Conservation (phyloP, 92 coral and sea anemone species). For the Diadumene lineata region DNA sequence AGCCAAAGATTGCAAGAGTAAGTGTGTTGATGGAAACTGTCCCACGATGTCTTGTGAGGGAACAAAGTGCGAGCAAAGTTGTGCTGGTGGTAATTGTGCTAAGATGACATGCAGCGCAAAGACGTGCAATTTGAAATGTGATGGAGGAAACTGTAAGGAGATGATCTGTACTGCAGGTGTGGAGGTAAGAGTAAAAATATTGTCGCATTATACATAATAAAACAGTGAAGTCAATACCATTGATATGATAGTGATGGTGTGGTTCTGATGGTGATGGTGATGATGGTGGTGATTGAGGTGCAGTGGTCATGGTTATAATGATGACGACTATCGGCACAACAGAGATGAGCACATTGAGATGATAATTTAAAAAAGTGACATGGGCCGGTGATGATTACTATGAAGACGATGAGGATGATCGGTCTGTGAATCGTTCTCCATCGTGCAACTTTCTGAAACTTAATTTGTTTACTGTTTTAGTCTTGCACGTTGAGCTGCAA, state of each 20-base stretch:
- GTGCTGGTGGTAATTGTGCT: conserved; percentile 51
- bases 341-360: no score
- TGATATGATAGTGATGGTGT: no score
- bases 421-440: not conserved
- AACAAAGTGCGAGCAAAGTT: conserved; percentile 40
- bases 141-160: conserved; percentile 41
- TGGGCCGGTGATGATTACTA: no score
- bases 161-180: conserved; percentile 47
- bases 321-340: no score
- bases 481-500: conserved; percentile 49
- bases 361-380: no score
- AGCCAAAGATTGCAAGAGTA: conserved; percentile 43
- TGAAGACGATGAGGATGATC: no score
- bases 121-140: conserved; percentile 46
- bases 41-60: conserved; percentile 31
- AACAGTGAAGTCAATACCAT: no score
- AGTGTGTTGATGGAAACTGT: conserved; percentile 49
- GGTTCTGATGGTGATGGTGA: no score
- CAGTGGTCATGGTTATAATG: no score
- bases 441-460: not conserved
- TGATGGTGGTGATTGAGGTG: no score
- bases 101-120: conserved; percentile 51
- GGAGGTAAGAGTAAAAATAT: not conserved
- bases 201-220: no score
- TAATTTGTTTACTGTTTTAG: conserved; percentile 14